Percentiles rank a stretch among this genome's conserved stretches.
These are phyloP conservation scores for Actinemys pallida DNA, from an alignment of 2,113 vertebrate species.

Conservation along the genomic window DNA sequence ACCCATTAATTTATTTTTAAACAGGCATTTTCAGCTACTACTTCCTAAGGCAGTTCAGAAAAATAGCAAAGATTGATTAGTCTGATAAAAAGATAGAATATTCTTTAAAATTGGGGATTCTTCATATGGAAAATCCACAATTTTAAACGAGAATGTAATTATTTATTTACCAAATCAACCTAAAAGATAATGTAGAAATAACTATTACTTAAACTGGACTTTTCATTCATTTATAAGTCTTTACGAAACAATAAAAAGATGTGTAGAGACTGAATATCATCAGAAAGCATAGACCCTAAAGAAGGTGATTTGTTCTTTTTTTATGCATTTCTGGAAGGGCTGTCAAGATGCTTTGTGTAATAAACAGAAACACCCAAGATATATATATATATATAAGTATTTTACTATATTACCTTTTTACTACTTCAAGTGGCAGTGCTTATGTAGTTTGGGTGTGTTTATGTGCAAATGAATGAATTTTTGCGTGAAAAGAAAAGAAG, in stretches of 20 bases:
- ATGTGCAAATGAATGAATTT: background rate
- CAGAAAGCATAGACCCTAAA: background rate
- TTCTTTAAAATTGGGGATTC: background rate
- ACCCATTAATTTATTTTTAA: constrained; percentile 27
- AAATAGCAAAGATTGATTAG: background rate
- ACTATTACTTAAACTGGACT: background rate
- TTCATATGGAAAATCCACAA: too few relatives aligned
- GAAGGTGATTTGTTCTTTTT: background rate
- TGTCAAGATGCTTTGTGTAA: background rate
- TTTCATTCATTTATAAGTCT: constrained; percentile 5
- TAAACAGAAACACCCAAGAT: background rate
- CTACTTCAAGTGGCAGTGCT: background rate
- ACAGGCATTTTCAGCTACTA: constrained; percentile 6
- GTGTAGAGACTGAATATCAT: background rate
- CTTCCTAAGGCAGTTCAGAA: constrained; percentile 3
- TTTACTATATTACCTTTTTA: background rate
- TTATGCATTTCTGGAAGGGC: background rate
- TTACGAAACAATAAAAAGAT: background rate
- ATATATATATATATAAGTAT: background rate
- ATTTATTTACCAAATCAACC: background rate
- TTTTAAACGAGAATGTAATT: background rate
- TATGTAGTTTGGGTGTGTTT: background rate
- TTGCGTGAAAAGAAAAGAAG: background rate
- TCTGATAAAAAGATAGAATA: background rate
- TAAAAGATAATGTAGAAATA: background rate